Evolutionary conservation across 64 coral and sea anemone genomes (phyloP), one percentile per base, ranked within the genome.

Genomic region (Pachyseris speciosa): DNA sequence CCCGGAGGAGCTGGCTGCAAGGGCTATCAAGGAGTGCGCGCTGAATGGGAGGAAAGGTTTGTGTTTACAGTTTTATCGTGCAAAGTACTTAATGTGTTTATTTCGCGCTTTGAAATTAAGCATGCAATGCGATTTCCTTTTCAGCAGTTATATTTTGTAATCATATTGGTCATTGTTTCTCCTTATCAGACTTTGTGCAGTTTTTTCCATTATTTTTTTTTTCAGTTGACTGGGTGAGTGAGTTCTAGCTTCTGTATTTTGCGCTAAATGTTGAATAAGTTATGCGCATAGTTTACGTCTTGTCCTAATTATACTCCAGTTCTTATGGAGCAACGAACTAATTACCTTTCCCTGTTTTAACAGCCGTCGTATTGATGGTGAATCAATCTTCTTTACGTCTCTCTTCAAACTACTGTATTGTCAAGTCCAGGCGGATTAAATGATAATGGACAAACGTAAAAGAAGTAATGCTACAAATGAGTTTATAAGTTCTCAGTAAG

Each of bases 21-120:
- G 53, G 30, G 96, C 89, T 13, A 78, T 98, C 15, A 63, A 86
- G 58, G 61, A 74, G 1, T 94, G 96, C 32, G 86, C 90, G 11
- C 88, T 52, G 12, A 2, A 86, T n/a, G 96, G 96, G 0, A 72
- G 96, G 66, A 75, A 83, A 86, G 96, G 96, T 98, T 7, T 72
- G 78, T 55, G 8, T 12, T 60, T 36, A 44, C 16, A 13, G 20
- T 73, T 24, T 42, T 51, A 32, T 61, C 6, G n/a, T 61, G 58
- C 10, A 4, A 55, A 55, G 2, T 55, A 3, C 0, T 20, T 16
- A 55, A 20, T 3, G 51, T 17, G 17, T 13, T 3, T 55, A n/a
- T n/a, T n/a, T n/a, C n/a, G n/a, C n/a, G n/a, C n/a, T n/a, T n/a
- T n/a, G n/a, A n/a, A n/a, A n/a, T n/a, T n/a, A n/a, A n/a, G n/a